Conservation (phyloP, 2,113 vertebrate genomes). For the Baryphthengus martii region DNA sequence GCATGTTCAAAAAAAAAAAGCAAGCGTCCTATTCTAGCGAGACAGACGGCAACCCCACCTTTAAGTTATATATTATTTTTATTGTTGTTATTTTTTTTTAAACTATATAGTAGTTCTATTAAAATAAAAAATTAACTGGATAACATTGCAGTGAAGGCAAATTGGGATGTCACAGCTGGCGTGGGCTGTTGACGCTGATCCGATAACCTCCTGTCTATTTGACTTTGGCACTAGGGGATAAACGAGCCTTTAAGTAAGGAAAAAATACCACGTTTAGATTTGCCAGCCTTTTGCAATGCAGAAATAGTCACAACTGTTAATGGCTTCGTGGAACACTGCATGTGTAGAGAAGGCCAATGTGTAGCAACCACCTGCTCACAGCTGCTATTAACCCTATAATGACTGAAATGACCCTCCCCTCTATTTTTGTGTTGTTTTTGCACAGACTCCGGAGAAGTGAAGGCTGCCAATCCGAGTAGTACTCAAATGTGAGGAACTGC, state of each 20-base stretch:
- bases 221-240: slow-evolving; percentile 57
- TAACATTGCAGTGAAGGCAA: slow-evolving; percentile 72
- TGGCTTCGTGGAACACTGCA: slow-evolving; percentile 72
- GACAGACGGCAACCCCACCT: slow-evolving; percentile 56
- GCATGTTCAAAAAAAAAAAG: background rate
- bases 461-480: slow-evolving; percentile 88
- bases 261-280: slow-evolving; percentile 38
- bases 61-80: slow-evolving; percentile 69
- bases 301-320: slow-evolving; percentile 66
- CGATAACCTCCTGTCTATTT: slow-evolving; percentile 51
- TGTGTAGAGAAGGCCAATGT: slow-evolving; percentile 74
- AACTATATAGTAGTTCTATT: slow-evolving; percentile 59
- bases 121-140: slow-evolving; percentile 76
- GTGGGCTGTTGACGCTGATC: slow-evolving; percentile 69
- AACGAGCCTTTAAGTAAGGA: slow-evolving; percentile 47
- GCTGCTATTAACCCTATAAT: slow-evolving; percentile 75
- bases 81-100: slow-evolving; percentile 1
- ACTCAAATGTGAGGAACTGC: slow-evolving; percentile 84
- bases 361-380: slow-evolving; percentile 79
- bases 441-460: slow-evolving; percentile 88
- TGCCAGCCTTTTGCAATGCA: slow-evolving; percentile 69
- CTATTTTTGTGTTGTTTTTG: slow-evolving; percentile 80
- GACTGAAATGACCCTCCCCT: slow-evolving; percentile 76
- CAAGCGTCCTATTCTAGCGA: slow-evolving; percentile 24
- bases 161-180: slow-evolving; percentile 54